Percentiles rank a stretch among this genome's conserved stretches.
Conservation (phyloP, 2,113 vertebrate species). For the Symphodus melops region DNA sequence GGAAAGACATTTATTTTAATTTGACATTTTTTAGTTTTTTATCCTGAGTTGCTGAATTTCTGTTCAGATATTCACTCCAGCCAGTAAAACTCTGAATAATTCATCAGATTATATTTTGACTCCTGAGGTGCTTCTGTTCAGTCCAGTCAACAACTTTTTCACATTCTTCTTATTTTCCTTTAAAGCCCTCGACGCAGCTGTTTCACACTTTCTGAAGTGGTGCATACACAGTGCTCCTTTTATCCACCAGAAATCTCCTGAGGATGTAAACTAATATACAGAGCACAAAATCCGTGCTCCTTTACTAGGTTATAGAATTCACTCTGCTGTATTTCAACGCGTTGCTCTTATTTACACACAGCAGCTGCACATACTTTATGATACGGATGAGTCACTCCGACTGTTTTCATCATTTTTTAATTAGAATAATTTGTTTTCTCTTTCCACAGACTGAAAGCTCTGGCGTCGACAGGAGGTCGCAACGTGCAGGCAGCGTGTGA, state of each 20-base stretch:
- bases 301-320: background rate
- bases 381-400: background rate
- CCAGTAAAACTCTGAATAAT: constrained; percentile 37
- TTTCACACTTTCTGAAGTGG: constrained; percentile 38
- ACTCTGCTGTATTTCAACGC: background rate
- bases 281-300: background rate
- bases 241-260: constrained; percentile 10
- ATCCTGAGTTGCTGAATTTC: constrained; percentile 23
- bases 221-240: constrained; percentile 10
- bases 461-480: constrained; percentile 94
- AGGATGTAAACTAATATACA: background rate
- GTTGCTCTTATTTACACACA: background rate
- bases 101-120: constrained; percentile 20
- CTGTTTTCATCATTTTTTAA: background rate
- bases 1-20: no score
- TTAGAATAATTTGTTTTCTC: background rate
- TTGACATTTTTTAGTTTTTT: background rate
- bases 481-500: constrained; percentile 97
- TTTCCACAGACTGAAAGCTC: constrained; percentile 89
- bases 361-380: background rate
- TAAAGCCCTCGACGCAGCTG: background rate
- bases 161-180: constrained; percentile 18
- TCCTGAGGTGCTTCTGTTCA: constrained; percentile 14
- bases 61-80: background rate
- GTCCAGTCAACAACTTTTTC: constrained; percentile 24